phyloP scores from a whole-genome alignment of 2,797 vertebrate genomes.

The Notolabrus celidotus region DNA sequence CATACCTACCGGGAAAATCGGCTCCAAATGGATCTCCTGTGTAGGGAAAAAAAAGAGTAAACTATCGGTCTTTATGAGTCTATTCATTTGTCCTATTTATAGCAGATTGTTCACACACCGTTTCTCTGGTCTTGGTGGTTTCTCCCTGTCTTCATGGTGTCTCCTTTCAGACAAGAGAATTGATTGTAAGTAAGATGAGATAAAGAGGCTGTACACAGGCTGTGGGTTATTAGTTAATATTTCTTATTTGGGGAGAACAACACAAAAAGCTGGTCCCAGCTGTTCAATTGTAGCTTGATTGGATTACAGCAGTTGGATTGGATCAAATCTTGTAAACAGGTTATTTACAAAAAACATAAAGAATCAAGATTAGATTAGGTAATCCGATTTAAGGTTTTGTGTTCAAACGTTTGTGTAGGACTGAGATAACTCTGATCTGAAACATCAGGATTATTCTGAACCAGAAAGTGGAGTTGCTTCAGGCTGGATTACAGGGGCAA shows the following conservation, averaged over 20 bases:
- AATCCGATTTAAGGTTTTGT: no score
- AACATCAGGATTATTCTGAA: no score
- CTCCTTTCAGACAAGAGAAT: conserved; percentile 19
- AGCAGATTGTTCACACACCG: conserved; percentile 10
- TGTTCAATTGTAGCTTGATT: no score
- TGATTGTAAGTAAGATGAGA: background rate
- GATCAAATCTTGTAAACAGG: no score
- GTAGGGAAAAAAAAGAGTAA: background rate
- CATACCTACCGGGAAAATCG: conserved; percentile 40
- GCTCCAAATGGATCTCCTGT: conserved; percentile 58
- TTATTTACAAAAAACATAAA: no score
- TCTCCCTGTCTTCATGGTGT: conserved; percentile 11
- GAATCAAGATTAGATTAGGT: no score
- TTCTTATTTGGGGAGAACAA: background rate
- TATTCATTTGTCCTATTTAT: background rate
- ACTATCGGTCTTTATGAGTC: background rate
- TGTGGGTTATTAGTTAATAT: background rate
- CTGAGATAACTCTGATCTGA: no score
- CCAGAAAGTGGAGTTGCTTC: no score
- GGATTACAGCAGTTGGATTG: no score
- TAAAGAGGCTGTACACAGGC: background rate
- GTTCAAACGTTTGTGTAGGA: no score
- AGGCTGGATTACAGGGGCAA: no score
- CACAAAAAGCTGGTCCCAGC: no score
- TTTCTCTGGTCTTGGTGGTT: conserved; percentile 55